Base-by-base conservation (phyloP, 2,888 invertebrate genomes). In the Pollenia angustigena region DNA sequence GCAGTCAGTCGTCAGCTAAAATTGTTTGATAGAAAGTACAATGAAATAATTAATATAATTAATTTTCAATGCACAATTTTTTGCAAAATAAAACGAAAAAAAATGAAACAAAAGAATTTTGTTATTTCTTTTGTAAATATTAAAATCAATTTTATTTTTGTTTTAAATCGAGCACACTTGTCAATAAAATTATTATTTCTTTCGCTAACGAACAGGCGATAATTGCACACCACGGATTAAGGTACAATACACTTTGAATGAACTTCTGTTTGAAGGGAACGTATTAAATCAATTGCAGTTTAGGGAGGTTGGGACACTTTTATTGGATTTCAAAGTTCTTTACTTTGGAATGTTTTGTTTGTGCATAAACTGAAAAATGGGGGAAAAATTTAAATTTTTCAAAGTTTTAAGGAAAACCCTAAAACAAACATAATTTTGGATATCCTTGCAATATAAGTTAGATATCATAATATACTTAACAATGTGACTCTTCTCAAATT, bases 21-120 rank as follows among this genome's bases (percentile, higher is more conserved):
- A 44, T 76, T 62, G 76, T 58, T 71, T 71, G 60, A 66, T 50
- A 74, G 78, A 85, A 32, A 32, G 32, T 32, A 4, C 58, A 64
- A 48, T 58, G 56, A 74, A 81, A 76, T 76, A 44, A 66, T 81
- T 72, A 85, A 85, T 85, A 76, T 72, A 81, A 85, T 85, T 81
- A 85, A 78, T 66, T 85, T 71, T 52, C 56, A 66, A 85, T 64
- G 64, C 58, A 44, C 58, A 68, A 32, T 6, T 32, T 81, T 50
- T 50, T 1, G 1, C 2, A 23, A 23, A 54, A 32, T 48, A 2
- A 48, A 11, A 72, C 48, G 32, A 46, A 46, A 46, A 3, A 12
- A n/a, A 75, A 32, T 12, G 18, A 46, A 46, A 46, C 1, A 10
- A 40, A 12, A n/a, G 52, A 32, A 4, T 40, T 4, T 32, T 32